Percentiles rank a stretch among this genome's conserved stretches.
Evolutionary conservation across 1,140 invertebrate species (phyloP).

Genomic region (Orchesella cincta): DNA sequence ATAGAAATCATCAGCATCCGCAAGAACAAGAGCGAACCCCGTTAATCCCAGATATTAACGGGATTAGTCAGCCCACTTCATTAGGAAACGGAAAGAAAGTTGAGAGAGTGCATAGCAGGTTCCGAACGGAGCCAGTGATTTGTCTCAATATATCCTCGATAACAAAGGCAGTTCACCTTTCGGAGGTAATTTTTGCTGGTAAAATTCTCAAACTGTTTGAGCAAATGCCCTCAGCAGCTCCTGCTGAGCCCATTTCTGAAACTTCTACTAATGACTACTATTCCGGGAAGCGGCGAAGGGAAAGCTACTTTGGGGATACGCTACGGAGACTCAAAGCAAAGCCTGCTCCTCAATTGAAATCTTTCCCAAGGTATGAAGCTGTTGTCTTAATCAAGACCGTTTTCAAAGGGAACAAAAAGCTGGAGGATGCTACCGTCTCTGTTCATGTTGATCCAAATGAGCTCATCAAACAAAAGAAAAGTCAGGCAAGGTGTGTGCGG

Average conservation of each 20-base stretch:
- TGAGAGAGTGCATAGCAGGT: not conserved
- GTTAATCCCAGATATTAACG: too few relatives aligned
- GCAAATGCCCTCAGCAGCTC: not conserved
- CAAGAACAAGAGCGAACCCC: not conserved
- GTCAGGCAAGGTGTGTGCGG: constrained; percentile 29
- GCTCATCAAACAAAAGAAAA: not conserved
- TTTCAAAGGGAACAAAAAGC: constrained; percentile 38
- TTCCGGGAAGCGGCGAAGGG: not conserved
- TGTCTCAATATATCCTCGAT: constrained; percentile 43
- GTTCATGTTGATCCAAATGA: constrained; percentile 11
- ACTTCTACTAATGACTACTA: not conserved
- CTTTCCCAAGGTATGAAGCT: constrained; percentile 27
- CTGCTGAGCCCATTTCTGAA: not conserved
- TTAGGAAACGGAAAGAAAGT: not conserved
- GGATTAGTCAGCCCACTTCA: not conserved
- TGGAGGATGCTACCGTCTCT: constrained; percentile 35
- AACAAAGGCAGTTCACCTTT: constrained; percentile 35
- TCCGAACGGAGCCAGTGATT: not conserved
- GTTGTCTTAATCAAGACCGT: constrained; percentile 43
- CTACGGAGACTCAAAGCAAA: not conserved
- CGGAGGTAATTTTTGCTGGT: constrained; percentile 43
- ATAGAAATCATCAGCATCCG: too few relatives aligned
- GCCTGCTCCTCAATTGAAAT: constrained; percentile 2
- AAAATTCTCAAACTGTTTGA: constrained; percentile 44
- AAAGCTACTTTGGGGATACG: not conserved